A percentile compares a stretch with the other conserved stretches of the same genome.
Evolutionary conservation across 2,888 invertebrate genomes (phyloP).

Genomic region (Polydesmus complanatus): DNA sequence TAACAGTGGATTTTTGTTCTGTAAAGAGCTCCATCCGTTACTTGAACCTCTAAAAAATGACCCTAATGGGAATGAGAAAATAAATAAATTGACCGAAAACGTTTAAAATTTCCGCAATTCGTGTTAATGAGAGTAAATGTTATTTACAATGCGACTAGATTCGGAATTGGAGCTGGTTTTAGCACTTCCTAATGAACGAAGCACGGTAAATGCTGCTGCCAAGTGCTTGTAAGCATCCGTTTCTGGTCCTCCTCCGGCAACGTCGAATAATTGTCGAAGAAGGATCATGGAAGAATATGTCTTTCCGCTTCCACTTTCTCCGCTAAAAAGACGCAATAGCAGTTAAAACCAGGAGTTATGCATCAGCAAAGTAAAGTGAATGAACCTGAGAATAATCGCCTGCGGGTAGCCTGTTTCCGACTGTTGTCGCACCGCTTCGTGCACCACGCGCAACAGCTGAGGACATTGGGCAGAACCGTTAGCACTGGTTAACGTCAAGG

Average conservation of each 20-base stretch:
- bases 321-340: too few relatives aligned
- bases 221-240: constrained; percentile 93
- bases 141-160: constrained; percentile 75
- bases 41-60: constrained; percentile 90
- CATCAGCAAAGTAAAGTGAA: neutral
- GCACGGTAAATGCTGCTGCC: constrained; percentile 85
- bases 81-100: neutral
- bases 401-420: constrained; percentile 91
- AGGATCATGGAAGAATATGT: constrained; percentile 84
- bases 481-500: constrained; percentile 69
- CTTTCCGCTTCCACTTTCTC: constrained; percentile 84
- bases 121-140: neutral
- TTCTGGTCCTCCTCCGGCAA: constrained; percentile 86
- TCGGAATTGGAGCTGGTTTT: constrained; percentile 80
- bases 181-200: constrained; percentile 78
- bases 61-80: constrained; percentile 43
- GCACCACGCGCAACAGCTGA: constrained; percentile 75
- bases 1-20: constrained; percentile 93
- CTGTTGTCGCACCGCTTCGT: constrained; percentile 83
- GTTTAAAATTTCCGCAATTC: neutral
- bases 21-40: constrained; percentile 85
- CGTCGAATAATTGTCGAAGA: constrained; percentile 77
- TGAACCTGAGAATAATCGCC: constrained; percentile 83
- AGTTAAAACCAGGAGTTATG: too few relatives aligned
- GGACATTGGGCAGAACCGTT: constrained; percentile 55